phyloP scores from a whole-genome alignment of 1,140 invertebrate species.

The Lordiphosa clarofinis region DNA sequence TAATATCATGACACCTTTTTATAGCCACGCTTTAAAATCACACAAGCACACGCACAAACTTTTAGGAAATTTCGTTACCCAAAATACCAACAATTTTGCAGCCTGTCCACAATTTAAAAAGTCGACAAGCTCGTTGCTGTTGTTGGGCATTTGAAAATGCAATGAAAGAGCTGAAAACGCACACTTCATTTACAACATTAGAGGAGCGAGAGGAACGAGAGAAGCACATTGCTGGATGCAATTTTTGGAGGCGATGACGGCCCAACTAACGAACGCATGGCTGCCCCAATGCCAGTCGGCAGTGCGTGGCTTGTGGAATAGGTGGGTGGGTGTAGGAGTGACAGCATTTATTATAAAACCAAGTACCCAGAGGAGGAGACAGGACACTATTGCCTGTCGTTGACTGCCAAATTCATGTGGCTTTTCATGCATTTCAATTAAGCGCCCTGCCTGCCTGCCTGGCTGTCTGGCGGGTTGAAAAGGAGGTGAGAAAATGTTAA shows the following conservation, averaged over 20 bases:
- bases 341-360: slow-evolving; percentile 56
- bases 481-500: slow-evolving; percentile 42
- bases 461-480: slow-evolving; percentile 10
- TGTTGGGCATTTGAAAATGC: slow-evolving; percentile 52
- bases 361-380: slow-evolving; percentile 12
- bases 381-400: slow-evolving; percentile 27
- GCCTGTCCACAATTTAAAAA: slow-evolving; percentile 12
- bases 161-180: slow-evolving; percentile 50
- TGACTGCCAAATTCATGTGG: slow-evolving; percentile 64
- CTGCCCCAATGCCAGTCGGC: slow-evolving; percentile 38
- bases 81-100: slow-evolving; percentile 10
- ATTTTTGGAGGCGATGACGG: slow-evolving; percentile 2
- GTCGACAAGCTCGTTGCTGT: slow-evolving; percentile 17
- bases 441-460: slow-evolving; percentile 43
- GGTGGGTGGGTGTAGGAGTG: slow-evolving; percentile 4
- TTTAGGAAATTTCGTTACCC: slow-evolving; percentile 15
- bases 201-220: slow-evolving; percentile 4
- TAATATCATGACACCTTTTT: too few relatives aligned
- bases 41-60: not conserved
- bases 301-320: slow-evolving; percentile 29
- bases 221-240: not conserved
- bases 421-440: slow-evolving; percentile 75
- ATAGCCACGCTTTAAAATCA: too few relatives aligned
- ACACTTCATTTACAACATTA: slow-evolving; percentile 59
- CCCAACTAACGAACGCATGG: slow-evolving; percentile 35